Evolutionary conservation across 1,140 invertebrate genomes (phyloP).

Genomic region (Drosophila ironensis): DNA sequence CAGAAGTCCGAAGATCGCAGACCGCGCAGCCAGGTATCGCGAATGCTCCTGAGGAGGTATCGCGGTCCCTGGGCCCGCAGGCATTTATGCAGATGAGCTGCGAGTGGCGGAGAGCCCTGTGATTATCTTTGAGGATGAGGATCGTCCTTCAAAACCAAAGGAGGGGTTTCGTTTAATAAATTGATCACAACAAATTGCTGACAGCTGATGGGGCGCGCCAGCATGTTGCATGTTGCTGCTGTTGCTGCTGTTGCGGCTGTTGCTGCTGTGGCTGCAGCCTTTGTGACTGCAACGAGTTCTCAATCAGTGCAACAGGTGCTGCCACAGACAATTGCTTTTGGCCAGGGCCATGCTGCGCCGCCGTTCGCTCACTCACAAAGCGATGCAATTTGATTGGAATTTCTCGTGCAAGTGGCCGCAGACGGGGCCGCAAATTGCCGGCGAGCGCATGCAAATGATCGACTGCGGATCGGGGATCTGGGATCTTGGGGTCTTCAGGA

Average conservation of each 20-base stretch:
- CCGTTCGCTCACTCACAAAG: conserved; percentile 8
- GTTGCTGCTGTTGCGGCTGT: conserved; percentile 49
- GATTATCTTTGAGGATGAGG: conserved; percentile 56
- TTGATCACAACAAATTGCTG: conserved; percentile 79
- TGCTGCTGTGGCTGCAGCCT: conserved; percentile 11
- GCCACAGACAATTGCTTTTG: conserved; percentile 54
- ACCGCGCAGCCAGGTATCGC: neutral
- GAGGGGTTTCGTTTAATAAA: conserved; percentile 66
- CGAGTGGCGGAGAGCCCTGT: conserved; percentile 39
- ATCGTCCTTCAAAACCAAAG: conserved; percentile 27
- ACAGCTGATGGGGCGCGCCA: conserved; percentile 70
- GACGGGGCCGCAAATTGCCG: conserved; percentile 53
- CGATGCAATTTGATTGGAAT: conserved; percentile 68
- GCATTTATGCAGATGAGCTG: conserved; percentile 70
- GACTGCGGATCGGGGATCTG: neutral
- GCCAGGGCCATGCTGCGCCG: conserved; percentile 36
- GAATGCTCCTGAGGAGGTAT: too few relatives aligned
- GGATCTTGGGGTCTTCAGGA: conserved; percentile 1
- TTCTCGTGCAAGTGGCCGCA: conserved; percentile 50
- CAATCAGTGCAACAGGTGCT: conserved; percentile 69
- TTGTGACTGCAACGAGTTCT: conserved; percentile 62
- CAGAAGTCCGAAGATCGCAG: neutral
- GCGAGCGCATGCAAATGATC: conserved; percentile 51
- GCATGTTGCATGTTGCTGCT: conserved; percentile 54
- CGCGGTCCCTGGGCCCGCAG: neutral